phyloP scores from a whole-genome alignment of 2,113 vertebrate genomes.

The Colinus virginianus region DNA sequence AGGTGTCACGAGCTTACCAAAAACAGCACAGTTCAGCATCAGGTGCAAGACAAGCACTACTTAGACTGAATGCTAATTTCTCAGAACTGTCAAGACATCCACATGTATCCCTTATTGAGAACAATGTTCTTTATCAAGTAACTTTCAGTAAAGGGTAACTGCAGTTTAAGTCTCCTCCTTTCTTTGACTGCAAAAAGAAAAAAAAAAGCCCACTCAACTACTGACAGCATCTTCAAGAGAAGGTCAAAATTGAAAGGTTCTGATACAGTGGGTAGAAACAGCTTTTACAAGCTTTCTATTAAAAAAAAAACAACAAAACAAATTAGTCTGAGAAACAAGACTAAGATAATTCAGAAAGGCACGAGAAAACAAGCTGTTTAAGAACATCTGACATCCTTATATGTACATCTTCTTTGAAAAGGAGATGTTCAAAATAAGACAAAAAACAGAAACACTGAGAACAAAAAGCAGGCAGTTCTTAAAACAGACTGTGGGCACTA shows the following conservation, averaged over 20 bases:
- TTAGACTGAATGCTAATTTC: neutral
- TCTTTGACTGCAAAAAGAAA: neutral
- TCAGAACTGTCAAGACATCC: neutral
- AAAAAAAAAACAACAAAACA: neutral
- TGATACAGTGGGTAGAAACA: neutral
- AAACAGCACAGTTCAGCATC: neutral
- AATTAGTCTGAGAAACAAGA: neutral
- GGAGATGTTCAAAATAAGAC: neutral
- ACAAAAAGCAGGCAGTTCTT: neutral
- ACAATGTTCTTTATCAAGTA: neutral
- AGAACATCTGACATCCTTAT: neutral
- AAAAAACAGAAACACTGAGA: neutral
- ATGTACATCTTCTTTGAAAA: neutral
- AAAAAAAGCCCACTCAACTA: neutral
- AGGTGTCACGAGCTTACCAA: neutral
- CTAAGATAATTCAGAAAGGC: neutral
- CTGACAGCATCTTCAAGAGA: neutral
- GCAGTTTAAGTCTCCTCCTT: neutral
- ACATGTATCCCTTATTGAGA: neutral
- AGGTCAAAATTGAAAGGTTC: neutral
- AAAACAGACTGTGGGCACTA: neutral
- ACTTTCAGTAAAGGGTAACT: neutral
- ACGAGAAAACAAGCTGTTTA: neutral
- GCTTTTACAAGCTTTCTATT: neutral
- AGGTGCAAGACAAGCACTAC: neutral